Base-by-base conservation (phyloP, 2,888 invertebrate species). In the Allacma fusca region DNA sequence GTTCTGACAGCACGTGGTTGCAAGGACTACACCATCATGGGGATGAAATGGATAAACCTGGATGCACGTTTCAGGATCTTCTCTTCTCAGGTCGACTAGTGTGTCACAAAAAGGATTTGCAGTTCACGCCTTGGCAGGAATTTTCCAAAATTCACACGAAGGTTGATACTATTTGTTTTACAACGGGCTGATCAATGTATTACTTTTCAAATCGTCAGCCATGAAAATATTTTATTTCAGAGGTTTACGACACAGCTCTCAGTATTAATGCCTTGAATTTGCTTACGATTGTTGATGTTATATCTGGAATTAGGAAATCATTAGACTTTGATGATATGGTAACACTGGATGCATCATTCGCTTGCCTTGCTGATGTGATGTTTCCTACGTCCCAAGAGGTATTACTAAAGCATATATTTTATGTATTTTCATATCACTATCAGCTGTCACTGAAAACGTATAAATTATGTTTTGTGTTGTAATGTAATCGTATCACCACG, bases 21-120 rank as follows among this genome's bases (percentile, higher is more conserved):
- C 86, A 90, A 29, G 92, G 91, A 59, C 88, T 98, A 21, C 96
- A 95, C 87, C 94, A 97, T 86, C 98, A 98, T 87, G 97, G 97
- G 0, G 93, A 95, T 82, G 97, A 98, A 86, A 93, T 96, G 9
- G 93, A 92, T 80, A 89, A 95, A 79, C 94, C 97, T 1, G 97
- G 97, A 0, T 98, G 97, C 86, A 92, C 95, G 0, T 86, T 98
- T 16, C 93, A 93, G 82, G 98, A 98, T 87, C 87, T 97, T 0
- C 91, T 97, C 84, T 92, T 93, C 80, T 87, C 43, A 86, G 90
- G 21, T 89, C 89, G 79, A 89, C 92, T 64, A 89, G 94, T n/a
- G 89, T 90, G 23, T 95, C 96, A 85, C 97, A 98, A 87, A 90
- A 95, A 84, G 90, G 92, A 0, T 89, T 94, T 75, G 94, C 96